Evolutionary conservation across 2,113 vertebrate genomes (phyloP).

Genomic region (Corythornis madagascariensis): DNA sequence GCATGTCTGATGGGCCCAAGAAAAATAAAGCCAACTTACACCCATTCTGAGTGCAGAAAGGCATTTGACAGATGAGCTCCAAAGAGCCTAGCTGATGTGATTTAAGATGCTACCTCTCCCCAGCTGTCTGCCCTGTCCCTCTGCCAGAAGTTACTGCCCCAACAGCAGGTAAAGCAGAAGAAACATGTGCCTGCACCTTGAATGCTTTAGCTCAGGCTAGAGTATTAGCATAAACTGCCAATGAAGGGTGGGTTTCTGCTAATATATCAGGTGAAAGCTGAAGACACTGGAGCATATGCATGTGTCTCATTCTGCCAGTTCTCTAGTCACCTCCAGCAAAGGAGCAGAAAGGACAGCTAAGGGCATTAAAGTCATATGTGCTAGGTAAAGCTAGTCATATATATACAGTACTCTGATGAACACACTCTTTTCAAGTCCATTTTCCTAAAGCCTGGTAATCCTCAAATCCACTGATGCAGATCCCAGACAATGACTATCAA

Average conservation of each 20-base stretch:
- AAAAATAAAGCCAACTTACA: neutral
- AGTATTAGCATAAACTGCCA: slow-evolving; percentile 51
- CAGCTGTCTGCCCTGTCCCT: slow-evolving; percentile 46
- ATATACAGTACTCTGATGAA: neutral
- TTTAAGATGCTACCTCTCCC: slow-evolving; percentile 45
- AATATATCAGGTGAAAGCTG: slow-evolving; percentile 50
- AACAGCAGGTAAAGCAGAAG: slow-evolving; percentile 51
- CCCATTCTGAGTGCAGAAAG: neutral
- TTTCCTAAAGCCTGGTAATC: neutral
- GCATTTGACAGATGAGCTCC: slow-evolving; percentile 36
- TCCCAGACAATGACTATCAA: neutral
- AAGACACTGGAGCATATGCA: slow-evolving; percentile 16
- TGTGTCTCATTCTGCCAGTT: slow-evolving; percentile 42
- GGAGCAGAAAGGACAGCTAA: slow-evolving; percentile 9
- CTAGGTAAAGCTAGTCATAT: neutral
- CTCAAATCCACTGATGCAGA: neutral
- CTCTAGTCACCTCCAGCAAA: neutral
- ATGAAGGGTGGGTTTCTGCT: slow-evolving; percentile 50
- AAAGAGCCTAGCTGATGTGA: slow-evolving; percentile 28
- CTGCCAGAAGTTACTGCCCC: slow-evolving; percentile 62
- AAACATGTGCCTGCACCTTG: slow-evolving; percentile 17
- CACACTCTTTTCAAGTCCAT: neutral
- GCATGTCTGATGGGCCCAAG: neutral
- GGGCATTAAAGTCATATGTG: neutral
- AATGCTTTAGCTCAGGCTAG: neutral